Conservation (phyloP, 2,888 invertebrate genomes). For the Lepidocyrtinus sp. region DNA sequence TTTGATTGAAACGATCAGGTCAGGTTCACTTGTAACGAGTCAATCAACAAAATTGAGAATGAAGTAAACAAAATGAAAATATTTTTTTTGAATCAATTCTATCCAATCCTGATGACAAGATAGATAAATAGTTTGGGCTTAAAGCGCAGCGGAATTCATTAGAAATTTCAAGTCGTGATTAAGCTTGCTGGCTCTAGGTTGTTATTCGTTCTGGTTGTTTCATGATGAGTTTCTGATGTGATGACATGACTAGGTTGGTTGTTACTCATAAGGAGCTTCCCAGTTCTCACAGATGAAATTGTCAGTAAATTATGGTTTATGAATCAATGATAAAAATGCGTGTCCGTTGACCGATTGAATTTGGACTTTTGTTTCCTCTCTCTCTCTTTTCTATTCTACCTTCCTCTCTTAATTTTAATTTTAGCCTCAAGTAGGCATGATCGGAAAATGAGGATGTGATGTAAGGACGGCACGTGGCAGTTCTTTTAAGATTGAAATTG, state of each 20-base stretch:
- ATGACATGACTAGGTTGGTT: no score
- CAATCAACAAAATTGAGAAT: not conserved
- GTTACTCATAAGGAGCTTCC: not conserved
- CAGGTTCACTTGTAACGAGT: not conserved
- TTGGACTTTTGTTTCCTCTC: no score
- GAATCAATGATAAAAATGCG: not conserved
- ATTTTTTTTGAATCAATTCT: not conserved
- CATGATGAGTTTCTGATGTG: not conserved
- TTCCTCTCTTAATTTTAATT: no score
- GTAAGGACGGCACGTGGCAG: not conserved
- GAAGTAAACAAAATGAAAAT: not conserved
- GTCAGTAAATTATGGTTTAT: not conserved
- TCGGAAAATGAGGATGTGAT: not conserved
- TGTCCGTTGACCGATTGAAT: no score
- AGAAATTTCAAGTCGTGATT: constrained; percentile 26
- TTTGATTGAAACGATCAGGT: constrained; percentile 13
- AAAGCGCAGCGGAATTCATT: not conserved
- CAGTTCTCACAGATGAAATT: no score
- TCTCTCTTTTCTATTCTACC: no score
- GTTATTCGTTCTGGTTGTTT: not conserved
- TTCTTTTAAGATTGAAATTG: no score
- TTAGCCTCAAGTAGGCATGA: no score
- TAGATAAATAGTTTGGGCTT: not conserved
- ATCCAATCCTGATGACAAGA: not conserved
- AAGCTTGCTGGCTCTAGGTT: constrained; percentile 9